Evolutionary conservation across 1,140 invertebrate genomes (phyloP).

Genomic region (Leptinotarsa lineolata): DNA sequence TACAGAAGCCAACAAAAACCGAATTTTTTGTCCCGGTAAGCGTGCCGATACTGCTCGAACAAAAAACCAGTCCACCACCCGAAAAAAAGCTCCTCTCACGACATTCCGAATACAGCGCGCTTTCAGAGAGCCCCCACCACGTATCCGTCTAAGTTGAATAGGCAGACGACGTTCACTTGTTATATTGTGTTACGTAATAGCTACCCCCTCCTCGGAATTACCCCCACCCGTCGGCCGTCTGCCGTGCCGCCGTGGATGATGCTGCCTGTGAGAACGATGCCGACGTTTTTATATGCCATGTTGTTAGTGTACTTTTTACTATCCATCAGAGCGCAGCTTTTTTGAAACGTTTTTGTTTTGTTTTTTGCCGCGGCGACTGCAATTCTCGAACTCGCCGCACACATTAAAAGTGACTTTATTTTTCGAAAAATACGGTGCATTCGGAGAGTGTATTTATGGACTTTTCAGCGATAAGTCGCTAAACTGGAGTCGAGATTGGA

Average conservation of each 20-base stretch:
- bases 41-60: conserved; percentile 17
- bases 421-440: conserved; percentile 9
- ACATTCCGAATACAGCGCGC: conserved; percentile 23
- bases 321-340: conserved; percentile 39
- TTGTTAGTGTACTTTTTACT: conserved; percentile 50
- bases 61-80: conserved; percentile 22
- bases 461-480: conserved; percentile 11
- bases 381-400: conserved; percentile 6
- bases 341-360: conserved; percentile 43
- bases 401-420: conserved; percentile 24
- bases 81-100: conserved; percentile 23
- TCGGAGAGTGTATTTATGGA: conserved; percentile 21
- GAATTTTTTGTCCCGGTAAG: conserved; percentile 25
- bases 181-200: conserved; percentile 46
- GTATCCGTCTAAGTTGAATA: conserved; percentile 29
- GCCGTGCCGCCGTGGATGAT: conserved; percentile 35
- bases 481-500: conserved; percentile 54
- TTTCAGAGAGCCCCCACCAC: conserved; percentile 25
- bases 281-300: conserved; percentile 48
- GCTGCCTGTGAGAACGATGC: conserved; percentile 37
- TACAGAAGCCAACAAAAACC: conserved; percentile 28
- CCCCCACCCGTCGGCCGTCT: conserved; percentile 27
- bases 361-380: conserved; percentile 27
- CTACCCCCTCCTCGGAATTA: conserved; percentile 34
- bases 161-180: conserved; percentile 39